phyloP scores from a whole-genome alignment of 1,140 invertebrate genomes.

The Panagrolaimus sp. region DNA sequence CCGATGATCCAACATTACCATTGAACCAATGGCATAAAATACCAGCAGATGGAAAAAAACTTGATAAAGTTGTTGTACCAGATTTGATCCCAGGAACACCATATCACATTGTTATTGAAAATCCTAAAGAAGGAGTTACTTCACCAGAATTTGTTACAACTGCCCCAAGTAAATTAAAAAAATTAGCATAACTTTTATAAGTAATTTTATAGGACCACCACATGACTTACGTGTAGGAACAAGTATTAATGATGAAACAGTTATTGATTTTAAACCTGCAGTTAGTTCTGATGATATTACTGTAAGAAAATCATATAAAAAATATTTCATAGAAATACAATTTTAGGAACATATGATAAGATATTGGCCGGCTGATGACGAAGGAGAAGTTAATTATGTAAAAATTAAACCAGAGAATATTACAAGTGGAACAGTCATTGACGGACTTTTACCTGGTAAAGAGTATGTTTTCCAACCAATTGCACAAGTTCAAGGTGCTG shows the following conservation, averaged over 20 bases:
- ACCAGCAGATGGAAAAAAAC: constrained; percentile 40
- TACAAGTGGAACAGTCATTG: constrained; percentile 24
- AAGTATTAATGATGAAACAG: constrained; percentile 57
- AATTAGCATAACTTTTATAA: background rate
- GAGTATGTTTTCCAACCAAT: constrained; percentile 52
- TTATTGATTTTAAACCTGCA: constrained; percentile 57
- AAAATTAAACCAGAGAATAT: constrained; percentile 27
- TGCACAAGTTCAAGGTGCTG: constrained; percentile 42
- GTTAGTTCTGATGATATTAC: constrained; percentile 35
- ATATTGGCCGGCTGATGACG: constrained; percentile 38
- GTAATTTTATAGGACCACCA: constrained; percentile 35
- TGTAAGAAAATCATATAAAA: constrained; percentile 16
- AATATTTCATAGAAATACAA: background rate
- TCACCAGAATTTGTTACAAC: constrained; percentile 44
- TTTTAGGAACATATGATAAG: constrained; percentile 36
- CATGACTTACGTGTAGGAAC: constrained; percentile 47
- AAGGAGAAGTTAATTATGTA: constrained; percentile 23
- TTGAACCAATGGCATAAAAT: constrained; percentile 43
- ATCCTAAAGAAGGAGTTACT: constrained; percentile 51
- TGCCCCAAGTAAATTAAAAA: constrained; percentile 51
- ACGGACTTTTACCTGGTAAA: constrained; percentile 37
- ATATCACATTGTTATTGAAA: constrained; percentile 52
- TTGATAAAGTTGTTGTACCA: constrained; percentile 35
- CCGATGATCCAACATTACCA: constrained; percentile 50
- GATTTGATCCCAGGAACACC: constrained; percentile 44